These are phyloP conservation scores for Eubasilissa regina DNA, from an alignment of 1,140 invertebrate genomes.

Conservation along the genomic window DNA sequence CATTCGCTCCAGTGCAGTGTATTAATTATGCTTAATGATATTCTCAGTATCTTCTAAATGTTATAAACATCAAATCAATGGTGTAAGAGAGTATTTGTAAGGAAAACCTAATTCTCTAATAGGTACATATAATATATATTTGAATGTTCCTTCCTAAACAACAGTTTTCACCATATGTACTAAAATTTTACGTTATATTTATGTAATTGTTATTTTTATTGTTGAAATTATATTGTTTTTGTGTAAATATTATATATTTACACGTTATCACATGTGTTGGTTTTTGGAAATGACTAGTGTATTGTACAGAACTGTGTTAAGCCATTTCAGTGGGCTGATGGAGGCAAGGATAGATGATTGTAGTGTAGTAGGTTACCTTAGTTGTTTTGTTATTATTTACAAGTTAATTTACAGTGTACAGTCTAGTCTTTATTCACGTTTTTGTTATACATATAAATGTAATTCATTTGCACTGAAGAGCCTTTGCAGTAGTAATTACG, in stretches of 20 bases:
- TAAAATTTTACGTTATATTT: neutral
- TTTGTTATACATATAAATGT: slow-evolving; percentile 30
- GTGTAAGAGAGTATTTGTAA: slow-evolving; percentile 17
- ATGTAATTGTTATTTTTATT: slow-evolving; percentile 4
- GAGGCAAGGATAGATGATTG: neutral
- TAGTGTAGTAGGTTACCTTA: slow-evolving; percentile 52
- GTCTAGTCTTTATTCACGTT: slow-evolving; percentile 69
- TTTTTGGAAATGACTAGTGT: neutral
- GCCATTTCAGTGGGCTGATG: slow-evolving; percentile 24
- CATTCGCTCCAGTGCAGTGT: slow-evolving; percentile 35
- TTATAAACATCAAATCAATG: neutral
- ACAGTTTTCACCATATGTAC: slow-evolving; percentile 23
- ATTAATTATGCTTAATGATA: slow-evolving; percentile 37
- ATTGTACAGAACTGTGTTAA: slow-evolving; percentile 30
- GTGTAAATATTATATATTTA: slow-evolving; percentile 60
- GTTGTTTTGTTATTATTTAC: slow-evolving; percentile 36
- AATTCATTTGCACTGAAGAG: neutral
- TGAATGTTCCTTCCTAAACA: slow-evolving; percentile 25
- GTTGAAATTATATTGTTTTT: slow-evolving; percentile 4
- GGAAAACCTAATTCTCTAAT: slow-evolving; percentile 13
- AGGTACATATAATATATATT: neutral
- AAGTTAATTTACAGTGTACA: slow-evolving; percentile 71
- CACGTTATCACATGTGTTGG: slow-evolving; percentile 22
- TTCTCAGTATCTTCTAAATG: slow-evolving; percentile 41
- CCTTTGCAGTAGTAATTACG: neutral